Evolutionary conservation across 2,113 vertebrate species (phyloP).

Genomic region (Pimephales promelas): DNA sequence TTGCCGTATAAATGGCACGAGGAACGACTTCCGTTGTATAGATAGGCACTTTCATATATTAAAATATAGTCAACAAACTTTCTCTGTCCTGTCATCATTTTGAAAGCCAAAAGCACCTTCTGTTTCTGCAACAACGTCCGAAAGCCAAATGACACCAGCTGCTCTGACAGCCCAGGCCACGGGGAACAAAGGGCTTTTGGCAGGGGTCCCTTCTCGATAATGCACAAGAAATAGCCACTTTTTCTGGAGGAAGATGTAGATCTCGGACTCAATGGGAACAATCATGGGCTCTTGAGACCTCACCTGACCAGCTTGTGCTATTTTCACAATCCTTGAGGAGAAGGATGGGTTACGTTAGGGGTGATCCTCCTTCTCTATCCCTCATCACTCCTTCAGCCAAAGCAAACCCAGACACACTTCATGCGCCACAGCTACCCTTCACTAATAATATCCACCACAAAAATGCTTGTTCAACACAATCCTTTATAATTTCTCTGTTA

Average conservation of each 20-base stretch:
- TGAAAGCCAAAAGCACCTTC: background rate
- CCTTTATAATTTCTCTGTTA: too few relatives aligned
- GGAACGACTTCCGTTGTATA: too few relatives aligned
- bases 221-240: slow-evolving; percentile 1
- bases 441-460: background rate
- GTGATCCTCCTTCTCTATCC: background rate
- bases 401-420: background rate
- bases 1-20: too few relatives aligned
- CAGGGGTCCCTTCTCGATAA: background rate
- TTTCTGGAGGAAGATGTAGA: background rate
- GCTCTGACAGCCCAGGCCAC: background rate
- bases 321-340: background rate
- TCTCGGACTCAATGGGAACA: background rate
- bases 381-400: background rate
- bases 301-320: background rate
- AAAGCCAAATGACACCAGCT: slow-evolving; percentile 3
- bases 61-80: too few relatives aligned
- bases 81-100: background rate
- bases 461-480: background rate
- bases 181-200: background rate
- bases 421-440: background rate
- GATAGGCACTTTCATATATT: too few relatives aligned
- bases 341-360: background rate
- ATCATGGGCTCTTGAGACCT: background rate
- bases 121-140: background rate